Conservation (phyloP, 2,888 invertebrate genomes). For the Drosophila anomelani region DNA sequence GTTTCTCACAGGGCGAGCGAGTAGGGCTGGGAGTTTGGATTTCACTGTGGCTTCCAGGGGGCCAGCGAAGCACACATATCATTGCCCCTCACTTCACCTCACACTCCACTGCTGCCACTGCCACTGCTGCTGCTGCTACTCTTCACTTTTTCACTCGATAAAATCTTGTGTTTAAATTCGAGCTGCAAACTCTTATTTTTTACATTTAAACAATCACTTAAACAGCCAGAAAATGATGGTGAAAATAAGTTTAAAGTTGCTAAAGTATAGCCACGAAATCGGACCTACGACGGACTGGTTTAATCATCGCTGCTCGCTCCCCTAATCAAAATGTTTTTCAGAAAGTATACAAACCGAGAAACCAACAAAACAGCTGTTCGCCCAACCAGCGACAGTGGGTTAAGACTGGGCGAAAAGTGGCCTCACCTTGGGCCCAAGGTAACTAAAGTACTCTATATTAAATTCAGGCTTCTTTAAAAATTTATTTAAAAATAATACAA, state of each 20-base stretch:
- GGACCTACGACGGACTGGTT: conserved; percentile 60
- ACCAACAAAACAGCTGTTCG: conserved; percentile 70
- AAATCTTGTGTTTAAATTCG: conserved; percentile 1
- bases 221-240: not conserved
- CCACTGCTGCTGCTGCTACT: not conserved
- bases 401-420: conserved; percentile 12
- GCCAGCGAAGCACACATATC: conserved; percentile 29
- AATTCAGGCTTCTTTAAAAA: not conserved
- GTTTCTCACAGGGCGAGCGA: not conserved
- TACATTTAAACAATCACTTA: not conserved
- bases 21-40: not conserved
- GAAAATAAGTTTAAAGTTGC: not conserved
- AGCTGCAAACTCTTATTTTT: conserved; percentile 2
- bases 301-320: conserved; percentile 65
- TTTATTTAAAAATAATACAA: not conserved
- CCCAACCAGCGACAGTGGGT: conserved; percentile 42
- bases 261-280: conserved; percentile 3
- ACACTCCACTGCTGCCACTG: conserved; percentile 1
- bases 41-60: conserved; percentile 14
- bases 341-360: conserved; percentile 70
- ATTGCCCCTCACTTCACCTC: conserved; percentile 12
- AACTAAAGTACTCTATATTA: not conserved
- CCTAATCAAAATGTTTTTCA: conserved; percentile 72
- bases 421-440: not conserved
- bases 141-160: conserved; percentile 7